These are phyloP conservation scores for Drosophila teissieri DNA, from an alignment of 1,140 invertebrate genomes.

Conservation along the genomic window DNA sequence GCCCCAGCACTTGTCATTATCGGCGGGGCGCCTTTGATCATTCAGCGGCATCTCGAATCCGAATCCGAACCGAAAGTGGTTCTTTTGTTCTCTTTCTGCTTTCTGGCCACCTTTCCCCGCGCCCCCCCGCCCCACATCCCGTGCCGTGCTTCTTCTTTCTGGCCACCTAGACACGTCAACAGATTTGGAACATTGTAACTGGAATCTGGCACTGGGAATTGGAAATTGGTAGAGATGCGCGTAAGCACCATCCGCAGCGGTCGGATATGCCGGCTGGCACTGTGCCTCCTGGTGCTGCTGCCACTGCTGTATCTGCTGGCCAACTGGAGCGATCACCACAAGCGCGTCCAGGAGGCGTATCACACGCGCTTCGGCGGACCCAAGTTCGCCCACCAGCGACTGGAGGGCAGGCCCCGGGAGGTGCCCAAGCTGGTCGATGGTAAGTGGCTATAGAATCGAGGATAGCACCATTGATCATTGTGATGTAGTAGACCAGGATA, in stretches of 20 bases:
- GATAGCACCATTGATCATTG: neutral
- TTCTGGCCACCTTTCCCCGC: constrained; percentile 7
- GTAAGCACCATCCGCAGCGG: constrained; percentile 84
- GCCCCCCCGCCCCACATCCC: neutral
- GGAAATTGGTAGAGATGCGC: constrained; percentile 59
- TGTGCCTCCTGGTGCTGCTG: constrained; percentile 74
- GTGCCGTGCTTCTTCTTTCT: constrained; percentile 9
- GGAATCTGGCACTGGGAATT: neutral
- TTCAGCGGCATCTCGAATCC: constrained; percentile 33
- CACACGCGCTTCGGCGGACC: constrained; percentile 67
- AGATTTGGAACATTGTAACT: constrained; percentile 16
- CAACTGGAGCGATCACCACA: constrained; percentile 83
- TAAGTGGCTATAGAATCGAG: constrained; percentile 35
- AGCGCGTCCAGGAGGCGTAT: constrained; percentile 75
- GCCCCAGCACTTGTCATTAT: constrained; percentile 50
- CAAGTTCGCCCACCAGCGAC: constrained; percentile 65
- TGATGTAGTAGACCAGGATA: neutral
- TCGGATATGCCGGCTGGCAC: constrained; percentile 79
- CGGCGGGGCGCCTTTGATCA: constrained; percentile 59
- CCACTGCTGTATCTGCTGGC: constrained; percentile 84
- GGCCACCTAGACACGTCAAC: constrained; percentile 66
- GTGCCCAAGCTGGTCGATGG: constrained; percentile 78
- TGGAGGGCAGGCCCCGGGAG: constrained; percentile 72
- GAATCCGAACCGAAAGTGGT: constrained; percentile 38
- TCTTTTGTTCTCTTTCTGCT: constrained; percentile 39